Percentiles rank a stretch among this genome's conserved stretches.
These are phyloP conservation scores for Microcebus griseorufus DNA, from an alignment of 2,113 vertebrate genomes.

Conservation along the genomic window DNA sequence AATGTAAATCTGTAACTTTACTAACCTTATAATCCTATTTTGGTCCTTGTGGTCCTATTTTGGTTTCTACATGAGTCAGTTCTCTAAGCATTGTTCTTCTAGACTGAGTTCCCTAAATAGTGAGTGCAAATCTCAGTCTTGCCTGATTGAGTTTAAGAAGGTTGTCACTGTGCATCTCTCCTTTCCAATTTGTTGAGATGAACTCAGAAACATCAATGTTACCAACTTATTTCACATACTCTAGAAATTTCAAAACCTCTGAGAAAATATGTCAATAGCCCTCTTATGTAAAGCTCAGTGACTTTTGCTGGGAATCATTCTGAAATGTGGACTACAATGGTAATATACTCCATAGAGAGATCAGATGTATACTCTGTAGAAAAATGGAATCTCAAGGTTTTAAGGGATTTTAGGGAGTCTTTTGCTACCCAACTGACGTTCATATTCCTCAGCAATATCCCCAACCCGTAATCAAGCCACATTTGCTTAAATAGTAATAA, in stretches of 20 bases:
- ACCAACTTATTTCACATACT: neutral
- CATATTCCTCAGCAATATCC: neutral
- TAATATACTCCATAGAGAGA: neutral
- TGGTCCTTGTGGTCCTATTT: neutral
- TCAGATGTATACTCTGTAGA: neutral
- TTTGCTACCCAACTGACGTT: neutral
- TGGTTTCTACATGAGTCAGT: neutral
- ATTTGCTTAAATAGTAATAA: neutral
- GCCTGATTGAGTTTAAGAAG: neutral
- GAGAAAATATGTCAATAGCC: neutral
- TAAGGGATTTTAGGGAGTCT: neutral
- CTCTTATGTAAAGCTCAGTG: neutral
- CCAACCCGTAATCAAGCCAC: neutral
- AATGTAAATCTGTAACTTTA: neutral
- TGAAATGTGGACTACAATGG: neutral
- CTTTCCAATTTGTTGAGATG: neutral
- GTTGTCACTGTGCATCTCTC: neutral
- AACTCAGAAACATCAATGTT: conserved; percentile 18
- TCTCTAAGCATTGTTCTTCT: neutral
- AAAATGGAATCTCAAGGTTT: neutral
- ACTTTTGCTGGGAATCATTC: neutral
- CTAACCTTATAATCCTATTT: neutral
- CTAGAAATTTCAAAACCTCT: conserved; percentile 19
- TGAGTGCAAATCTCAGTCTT: neutral
- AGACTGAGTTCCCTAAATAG: neutral